A percentile compares a stretch with the other conserved stretches of the same genome.
Conservation (phyloP, 2,888 invertebrate species). For the Aphrophora alni region DNA sequence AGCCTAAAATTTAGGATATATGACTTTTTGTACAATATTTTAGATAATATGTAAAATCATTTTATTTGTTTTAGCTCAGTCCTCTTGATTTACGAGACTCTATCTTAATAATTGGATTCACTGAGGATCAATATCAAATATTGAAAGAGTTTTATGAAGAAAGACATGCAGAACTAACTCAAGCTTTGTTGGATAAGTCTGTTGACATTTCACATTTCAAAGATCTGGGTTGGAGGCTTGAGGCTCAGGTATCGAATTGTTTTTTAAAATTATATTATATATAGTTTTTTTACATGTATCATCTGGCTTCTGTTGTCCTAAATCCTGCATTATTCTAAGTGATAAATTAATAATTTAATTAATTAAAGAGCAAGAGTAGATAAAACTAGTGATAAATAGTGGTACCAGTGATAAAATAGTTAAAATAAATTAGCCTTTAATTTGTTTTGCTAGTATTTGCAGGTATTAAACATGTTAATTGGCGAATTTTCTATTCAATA, state of each 20-base stretch:
- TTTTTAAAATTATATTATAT: too few species aligned
- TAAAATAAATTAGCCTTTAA: too few species aligned
- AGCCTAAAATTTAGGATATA: too few species aligned
- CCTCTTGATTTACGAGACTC: conserved; percentile 54
- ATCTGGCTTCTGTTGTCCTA: neutral
- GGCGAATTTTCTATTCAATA: too few species aligned
- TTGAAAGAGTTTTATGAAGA: conserved; percentile 48
- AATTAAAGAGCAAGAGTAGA: too few species aligned
- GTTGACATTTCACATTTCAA: conserved; percentile 58
- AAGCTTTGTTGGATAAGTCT: conserved; percentile 41
- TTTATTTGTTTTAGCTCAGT: conserved; percentile 57
- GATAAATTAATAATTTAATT: neutral
- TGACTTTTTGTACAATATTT: too few species aligned
- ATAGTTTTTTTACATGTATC: too few species aligned
- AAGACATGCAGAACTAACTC: conserved; percentile 45
- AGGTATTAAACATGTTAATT: too few species aligned
- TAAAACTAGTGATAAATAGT: too few species aligned
- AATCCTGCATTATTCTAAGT: neutral
- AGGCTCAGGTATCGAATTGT: conserved; percentile 69
- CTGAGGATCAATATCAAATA: conserved; percentile 48
- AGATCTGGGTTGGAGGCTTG: conserved; percentile 71
- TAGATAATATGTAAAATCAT: conserved; percentile 32
- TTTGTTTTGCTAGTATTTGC: too few species aligned
- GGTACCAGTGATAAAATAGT: too few species aligned
- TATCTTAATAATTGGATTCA: conserved; percentile 48